Percentiles rank a stretch among this genome's conserved stretches.
phyloP scores from a whole-genome alignment of 2,797 vertebrate genomes.

The Enteromius radiatus region DNA sequence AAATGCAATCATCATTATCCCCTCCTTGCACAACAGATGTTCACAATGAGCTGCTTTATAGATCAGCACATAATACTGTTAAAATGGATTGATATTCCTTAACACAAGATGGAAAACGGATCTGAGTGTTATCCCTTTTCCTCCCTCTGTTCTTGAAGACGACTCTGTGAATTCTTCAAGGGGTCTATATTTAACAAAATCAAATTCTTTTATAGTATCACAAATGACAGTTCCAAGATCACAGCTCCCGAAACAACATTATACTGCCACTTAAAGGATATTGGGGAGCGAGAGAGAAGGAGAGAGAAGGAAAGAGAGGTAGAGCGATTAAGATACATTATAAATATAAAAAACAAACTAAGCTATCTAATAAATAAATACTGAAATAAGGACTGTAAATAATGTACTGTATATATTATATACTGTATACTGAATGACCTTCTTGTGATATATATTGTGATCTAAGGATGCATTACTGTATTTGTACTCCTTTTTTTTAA shows the following conservation, averaged over 20 bases:
- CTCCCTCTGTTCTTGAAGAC: not conserved
- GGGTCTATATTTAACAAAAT: slow-evolving; percentile 34
- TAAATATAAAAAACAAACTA: not conserved
- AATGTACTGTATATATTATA: too few relatives aligned
- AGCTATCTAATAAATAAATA: not conserved
- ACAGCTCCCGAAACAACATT: slow-evolving; percentile 10
- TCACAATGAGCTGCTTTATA: slow-evolving; percentile 72
- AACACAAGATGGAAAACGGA: not conserved
- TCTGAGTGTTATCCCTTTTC: not conserved
- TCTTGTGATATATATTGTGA: not conserved
- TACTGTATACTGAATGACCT: too few relatives aligned
- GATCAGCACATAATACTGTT: slow-evolving; percentile 66
- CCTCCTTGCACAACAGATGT: slow-evolving; percentile 69
- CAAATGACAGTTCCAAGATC: slow-evolving; percentile 30
- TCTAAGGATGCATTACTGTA: not conserved
- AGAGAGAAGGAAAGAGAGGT: not conserved
- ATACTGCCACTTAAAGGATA: slow-evolving; percentile 61
- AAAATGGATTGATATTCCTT: not conserved
- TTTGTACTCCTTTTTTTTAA: not conserved
- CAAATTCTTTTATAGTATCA: slow-evolving; percentile 22
- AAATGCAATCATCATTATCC: slow-evolving; percentile 69
- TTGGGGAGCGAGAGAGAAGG: slow-evolving; percentile 1
- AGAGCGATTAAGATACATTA: not conserved
- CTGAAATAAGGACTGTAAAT: too few relatives aligned
- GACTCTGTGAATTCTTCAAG: not conserved